phyloP scores from a whole-genome alignment of 2,888 invertebrate genomes.

The Altica lythri region DNA sequence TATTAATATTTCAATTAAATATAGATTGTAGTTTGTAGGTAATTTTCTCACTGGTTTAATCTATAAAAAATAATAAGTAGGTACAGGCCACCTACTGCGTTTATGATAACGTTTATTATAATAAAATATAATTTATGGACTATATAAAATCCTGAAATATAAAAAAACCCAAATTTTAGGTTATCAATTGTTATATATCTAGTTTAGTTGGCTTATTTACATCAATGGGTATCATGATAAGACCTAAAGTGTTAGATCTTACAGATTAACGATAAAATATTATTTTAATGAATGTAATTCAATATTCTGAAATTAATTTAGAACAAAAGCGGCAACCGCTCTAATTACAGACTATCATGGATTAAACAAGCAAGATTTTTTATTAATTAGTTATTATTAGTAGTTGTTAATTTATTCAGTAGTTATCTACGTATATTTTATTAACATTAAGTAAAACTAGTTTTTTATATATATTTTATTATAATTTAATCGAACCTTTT shows the following conservation, averaged over 20 bases:
- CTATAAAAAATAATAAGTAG: conserved; percentile 8
- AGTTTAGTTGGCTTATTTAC: conserved; percentile 4
- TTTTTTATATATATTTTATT: too few species aligned
- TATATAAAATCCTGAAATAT: conserved; percentile 11
- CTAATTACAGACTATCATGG: conserved; percentile 6
- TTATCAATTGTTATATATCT: conserved; percentile 12
- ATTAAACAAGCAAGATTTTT: conserved; percentile 11
- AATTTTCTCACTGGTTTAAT: too few species aligned
- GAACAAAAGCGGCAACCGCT: conserved; percentile 8
- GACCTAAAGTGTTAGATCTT: conserved; percentile 10
- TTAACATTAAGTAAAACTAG: too few species aligned
- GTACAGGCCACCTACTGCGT: conserved; percentile 12
- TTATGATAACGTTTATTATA: conserved; percentile 11
- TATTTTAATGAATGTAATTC: conserved; percentile 16
- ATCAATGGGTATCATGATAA: conserved; percentile 9
- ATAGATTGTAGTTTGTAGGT: too few species aligned
- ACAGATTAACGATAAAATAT: conserved; percentile 13
- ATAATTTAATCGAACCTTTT: too few species aligned
- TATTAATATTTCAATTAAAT: too few species aligned
- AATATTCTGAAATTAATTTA: conserved; percentile 12
- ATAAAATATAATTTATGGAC: conserved; percentile 18
- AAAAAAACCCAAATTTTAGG: conserved; percentile 16
- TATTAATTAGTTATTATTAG: conserved; percentile 14
- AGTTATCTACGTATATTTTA: neutral
- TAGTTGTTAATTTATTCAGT: conserved; percentile 6